Percentiles rank a stretch among this genome's conserved stretches.
These are phyloP conservation scores for Drosophila kikkawai DNA, from an alignment of 1,140 invertebrate genomes.

Conservation along the genomic window DNA sequence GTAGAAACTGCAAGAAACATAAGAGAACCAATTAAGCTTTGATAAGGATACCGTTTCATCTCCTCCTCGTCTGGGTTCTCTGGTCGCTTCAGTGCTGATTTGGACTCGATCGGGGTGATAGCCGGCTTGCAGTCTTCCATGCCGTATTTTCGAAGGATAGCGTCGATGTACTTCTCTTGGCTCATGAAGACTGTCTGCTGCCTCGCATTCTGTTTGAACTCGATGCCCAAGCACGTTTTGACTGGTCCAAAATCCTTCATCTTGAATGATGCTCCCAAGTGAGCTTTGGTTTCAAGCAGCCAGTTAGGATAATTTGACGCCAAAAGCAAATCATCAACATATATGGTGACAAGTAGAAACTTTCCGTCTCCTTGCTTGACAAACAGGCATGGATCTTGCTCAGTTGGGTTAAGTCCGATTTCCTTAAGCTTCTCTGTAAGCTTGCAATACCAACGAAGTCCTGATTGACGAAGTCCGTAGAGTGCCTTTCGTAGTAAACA, in stretches of 20 bases:
- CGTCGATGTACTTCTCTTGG: slow-evolving; percentile 19
- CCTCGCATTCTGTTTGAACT: not conserved
- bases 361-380: not conserved
- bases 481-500: no score
- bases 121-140: no score
- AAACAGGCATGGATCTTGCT: not conserved
- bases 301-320: slow-evolving; percentile 8
- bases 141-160: slow-evolving; percentile 15
- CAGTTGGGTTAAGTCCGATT: not conserved
- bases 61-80: no score
- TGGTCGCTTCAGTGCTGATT: no score
- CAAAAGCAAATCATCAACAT: slow-evolving; percentile 56
- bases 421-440: slow-evolving; percentile 1
- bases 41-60: slow-evolving; percentile 17
- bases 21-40: slow-evolving; percentile 37
- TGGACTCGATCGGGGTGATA: no score
- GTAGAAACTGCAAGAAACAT: slow-evolving; percentile 43
- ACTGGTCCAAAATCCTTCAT: slow-evolving; percentile 5
- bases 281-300: no score
- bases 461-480: slow-evolving; percentile 83
- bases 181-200: not conserved
- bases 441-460: slow-evolving; percentile 78
- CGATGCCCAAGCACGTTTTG: no score
- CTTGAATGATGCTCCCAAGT: not conserved
- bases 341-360: not conserved